Evolutionary conservation across 2,888 invertebrate genomes (phyloP), one percentile per base, ranked within the genome.

Genomic region (Neoaliturus tenellus): DNA sequence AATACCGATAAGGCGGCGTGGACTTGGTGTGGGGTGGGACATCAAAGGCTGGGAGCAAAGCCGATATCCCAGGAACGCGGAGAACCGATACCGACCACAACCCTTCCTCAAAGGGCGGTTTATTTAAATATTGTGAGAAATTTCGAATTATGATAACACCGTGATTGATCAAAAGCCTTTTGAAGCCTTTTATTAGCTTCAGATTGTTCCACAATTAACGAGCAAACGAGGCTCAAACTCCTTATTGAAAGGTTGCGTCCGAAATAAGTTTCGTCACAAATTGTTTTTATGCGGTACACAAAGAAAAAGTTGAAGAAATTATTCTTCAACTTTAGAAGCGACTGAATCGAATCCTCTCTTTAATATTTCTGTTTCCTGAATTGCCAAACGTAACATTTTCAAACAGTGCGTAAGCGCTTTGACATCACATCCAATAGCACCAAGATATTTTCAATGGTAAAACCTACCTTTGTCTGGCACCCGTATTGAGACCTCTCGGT

Each of bases 1-100:
- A 85, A 86, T 85, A 83, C 85, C 85, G 82, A 85, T 86, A 85
- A 83, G 73, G 75, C 55, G 23, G 55, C 62, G 51, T 83, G 83
- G 73, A 75, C 83, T 69, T 82, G 20, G 44, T 55, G 82, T 44
- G 17, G 14, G 48, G 82, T 44, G 17, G 14, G 48, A 41, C 48
- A 78, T 83, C 83, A 83, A 83, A 83, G 83, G 73, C n/a, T 20
- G 58, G 39, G 41, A 71, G 23, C 17, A 71, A 71, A 71, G 39
- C 71, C 71, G 71, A 71, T 71, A 71, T 71, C 41, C 23, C 41
- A 71, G 71, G 71, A 39, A 71, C 71, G 69, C n/a, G 69, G 35
- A 41, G 71, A 35, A 41, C 35, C 71, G 44, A 75, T 35, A 28
- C 12, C 4, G 75, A 44, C 75, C 75, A 39, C 75, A 75, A n/a